Base-by-base conservation (phyloP, 2,797 vertebrate genomes). In the Anisognathus igniventris region DNA sequence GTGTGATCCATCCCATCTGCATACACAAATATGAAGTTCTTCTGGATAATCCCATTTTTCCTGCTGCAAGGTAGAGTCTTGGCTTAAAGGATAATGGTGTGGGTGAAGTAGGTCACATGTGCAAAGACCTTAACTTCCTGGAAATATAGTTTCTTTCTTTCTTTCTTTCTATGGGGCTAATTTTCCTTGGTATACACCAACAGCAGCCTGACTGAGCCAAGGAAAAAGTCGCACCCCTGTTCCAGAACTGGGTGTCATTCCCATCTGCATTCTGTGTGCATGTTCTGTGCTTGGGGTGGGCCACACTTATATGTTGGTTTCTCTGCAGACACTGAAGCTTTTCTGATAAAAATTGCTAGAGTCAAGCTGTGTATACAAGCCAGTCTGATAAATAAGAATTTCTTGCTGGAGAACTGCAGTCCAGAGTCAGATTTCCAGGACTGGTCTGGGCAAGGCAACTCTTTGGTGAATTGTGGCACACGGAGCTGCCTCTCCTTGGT, bases 1-100 rank as follows among this genome's bases (percentile, higher is more conserved):
- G 40, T 0, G 24, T 54, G 47, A 75, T 51, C 51, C n/a, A 27
- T 17, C 50, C 13, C 40, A 87, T 57, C 64, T 30, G 30, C 37
- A 30, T n/a, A 9, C 24, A 14, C 35, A 77, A 97, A 97, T 83
- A 98, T 98, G 98, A 88, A 90, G 79, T 28, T 67, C 22, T 66
- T 95, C 47, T 98, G 97, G 98, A 96, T 98, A 40, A 58, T 97
- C 15, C 78, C 98, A 56, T 96, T 97, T 65, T 75, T 98, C n/a
- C 65, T 98, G 73, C 91, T 98, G 54, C 96, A 97, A 96, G 98
- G 98, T 99, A 98, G 78, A 75, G 35, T 68, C 61, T 68, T 92
- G 61, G 18, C 40, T 50, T 27, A 31, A 40, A 66, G 50, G 42
- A 30, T 9, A 8, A 10, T 2, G 11, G 24, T 14, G 12, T 61